Percentiles rank a stretch among this genome's conserved stretches.
Conservation (phyloP, 2,888 invertebrate genomes). For the Meiosimyza decipiens region DNA sequence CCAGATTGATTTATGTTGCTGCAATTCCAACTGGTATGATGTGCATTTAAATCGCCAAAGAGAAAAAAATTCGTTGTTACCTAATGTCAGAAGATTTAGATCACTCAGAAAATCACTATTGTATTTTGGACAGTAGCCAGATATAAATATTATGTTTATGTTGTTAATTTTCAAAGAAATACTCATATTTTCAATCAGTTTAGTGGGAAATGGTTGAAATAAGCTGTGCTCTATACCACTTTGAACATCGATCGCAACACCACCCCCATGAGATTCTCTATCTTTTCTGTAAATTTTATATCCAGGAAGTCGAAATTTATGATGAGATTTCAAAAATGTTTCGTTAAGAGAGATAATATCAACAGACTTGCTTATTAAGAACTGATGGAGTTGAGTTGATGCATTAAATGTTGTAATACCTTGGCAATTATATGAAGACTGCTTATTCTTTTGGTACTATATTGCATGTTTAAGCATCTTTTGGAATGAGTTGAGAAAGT, state of each 20-base stretch:
- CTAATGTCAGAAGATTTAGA: not conserved
- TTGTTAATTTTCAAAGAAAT: not conserved
- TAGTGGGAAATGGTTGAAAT: not conserved
- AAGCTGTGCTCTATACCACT: not conserved
- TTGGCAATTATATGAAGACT: not conserved
- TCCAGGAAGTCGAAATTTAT: conserved; percentile 10
- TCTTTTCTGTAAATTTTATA: conserved; percentile 16
- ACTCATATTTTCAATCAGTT: conserved; percentile 4
- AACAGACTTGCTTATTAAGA: not conserved
- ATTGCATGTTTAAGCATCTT: not conserved
- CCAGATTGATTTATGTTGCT: not conserved
- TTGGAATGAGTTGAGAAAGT: no score
- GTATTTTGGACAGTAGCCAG: not conserved
- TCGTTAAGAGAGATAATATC: no score
- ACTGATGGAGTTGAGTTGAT: not conserved
- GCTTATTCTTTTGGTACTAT: not conserved
- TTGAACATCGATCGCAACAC: not conserved
- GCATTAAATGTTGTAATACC: not conserved
- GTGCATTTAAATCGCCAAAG: conserved; percentile 5
- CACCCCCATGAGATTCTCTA: not conserved
- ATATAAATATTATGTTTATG: not conserved
- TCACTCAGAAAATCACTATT: not conserved
- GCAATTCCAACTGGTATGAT: conserved; percentile 22
- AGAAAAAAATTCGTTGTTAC: not conserved
- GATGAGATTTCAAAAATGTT: conserved; percentile 1